Conservation (phyloP, 1,140 invertebrate genomes). For the Rhyacophila brunnea region DNA sequence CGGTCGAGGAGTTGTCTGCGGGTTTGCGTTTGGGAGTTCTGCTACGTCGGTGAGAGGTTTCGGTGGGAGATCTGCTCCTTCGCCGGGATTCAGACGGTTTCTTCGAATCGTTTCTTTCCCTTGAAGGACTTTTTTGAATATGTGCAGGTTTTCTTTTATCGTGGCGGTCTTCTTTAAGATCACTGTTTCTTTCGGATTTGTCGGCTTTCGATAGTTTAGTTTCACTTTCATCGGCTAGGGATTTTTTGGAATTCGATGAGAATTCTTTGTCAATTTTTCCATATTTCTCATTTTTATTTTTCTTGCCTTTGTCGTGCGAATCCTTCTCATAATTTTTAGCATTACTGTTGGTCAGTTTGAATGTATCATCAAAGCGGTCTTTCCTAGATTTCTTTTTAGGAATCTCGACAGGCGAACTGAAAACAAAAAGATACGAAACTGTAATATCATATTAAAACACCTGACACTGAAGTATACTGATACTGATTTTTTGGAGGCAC, state of each 20-base stretch:
- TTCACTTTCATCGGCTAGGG: no score
- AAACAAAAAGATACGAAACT: conserved; percentile 8
- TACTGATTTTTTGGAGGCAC: no score
- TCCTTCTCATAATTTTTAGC: conserved; percentile 15
- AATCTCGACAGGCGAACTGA: conserved; percentile 28
- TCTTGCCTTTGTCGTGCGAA: conserved; percentile 8
- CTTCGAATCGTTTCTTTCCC: conserved; percentile 16
- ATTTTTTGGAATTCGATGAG: no score
- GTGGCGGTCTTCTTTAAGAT: conserved; percentile 16
- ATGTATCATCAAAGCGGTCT: conserved; percentile 16
- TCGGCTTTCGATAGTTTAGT: neutral
- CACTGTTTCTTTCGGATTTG: neutral
- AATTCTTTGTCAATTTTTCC: neutral
- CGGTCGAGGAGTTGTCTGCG: conserved; percentile 12
- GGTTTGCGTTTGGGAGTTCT: conserved; percentile 19
- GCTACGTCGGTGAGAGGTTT: conserved; percentile 13
- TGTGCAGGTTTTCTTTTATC: conserved; percentile 7
- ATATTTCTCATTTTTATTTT: conserved; percentile 26
- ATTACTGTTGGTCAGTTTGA: conserved; percentile 6
- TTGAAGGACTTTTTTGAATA: conserved; percentile 25
- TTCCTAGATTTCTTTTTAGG: conserved; percentile 31
- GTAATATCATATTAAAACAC: neutral
- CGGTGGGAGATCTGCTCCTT: neutral
- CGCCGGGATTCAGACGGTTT: no score
- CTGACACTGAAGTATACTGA: no score